Evolutionary conservation across 2,113 vertebrate genomes (phyloP).

Genomic region (Zeus faber): DNA sequence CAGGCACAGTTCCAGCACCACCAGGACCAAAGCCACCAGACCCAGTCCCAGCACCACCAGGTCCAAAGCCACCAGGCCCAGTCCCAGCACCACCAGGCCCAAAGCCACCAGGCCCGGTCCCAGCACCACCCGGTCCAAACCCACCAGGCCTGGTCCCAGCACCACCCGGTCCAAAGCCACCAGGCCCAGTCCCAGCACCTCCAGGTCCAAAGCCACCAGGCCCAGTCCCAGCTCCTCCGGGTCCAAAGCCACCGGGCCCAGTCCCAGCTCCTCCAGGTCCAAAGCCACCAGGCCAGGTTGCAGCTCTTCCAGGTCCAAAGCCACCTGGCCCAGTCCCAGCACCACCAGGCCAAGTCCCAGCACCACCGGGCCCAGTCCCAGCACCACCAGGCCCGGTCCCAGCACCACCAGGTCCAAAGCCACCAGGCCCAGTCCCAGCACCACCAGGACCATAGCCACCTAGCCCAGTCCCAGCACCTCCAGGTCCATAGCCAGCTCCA

Average conservation of each 20-base stretch:
- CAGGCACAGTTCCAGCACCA: conserved; percentile 17
- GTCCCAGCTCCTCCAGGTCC: conserved; percentile 27
- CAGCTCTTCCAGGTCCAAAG: conserved; percentile 4
- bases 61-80: conserved; percentile 44
- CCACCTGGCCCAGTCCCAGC: conserved; percentile 35
- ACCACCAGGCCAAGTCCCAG: conserved; percentile 52
- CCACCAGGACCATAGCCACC: not conserved
- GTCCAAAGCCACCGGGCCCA: not conserved
- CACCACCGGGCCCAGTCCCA: too few species aligned
- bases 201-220: conserved; percentile 17
- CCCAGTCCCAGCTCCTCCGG: not conserved
- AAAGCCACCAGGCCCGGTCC: not conserved
- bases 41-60: conserved; percentile 45
- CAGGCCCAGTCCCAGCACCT: too few species aligned
- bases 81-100: conserved; percentile 7
- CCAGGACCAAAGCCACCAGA: conserved; percentile 14
- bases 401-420: not conserved
- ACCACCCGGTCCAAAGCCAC: too few species aligned
- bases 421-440: not conserved
- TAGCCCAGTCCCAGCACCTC: conserved; percentile 1
- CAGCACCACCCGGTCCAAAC: not conserved
- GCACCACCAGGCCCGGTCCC: conserved; percentile 37
- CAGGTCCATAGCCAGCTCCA: conserved; percentile 16
- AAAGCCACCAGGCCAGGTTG: conserved; percentile 19
- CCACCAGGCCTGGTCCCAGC: too few species aligned